A percentile compares a stretch with the other conserved stretches of the same genome.
Conservation (phyloP, 2,113 vertebrate species). For the Hyaena hyaena region DNA sequence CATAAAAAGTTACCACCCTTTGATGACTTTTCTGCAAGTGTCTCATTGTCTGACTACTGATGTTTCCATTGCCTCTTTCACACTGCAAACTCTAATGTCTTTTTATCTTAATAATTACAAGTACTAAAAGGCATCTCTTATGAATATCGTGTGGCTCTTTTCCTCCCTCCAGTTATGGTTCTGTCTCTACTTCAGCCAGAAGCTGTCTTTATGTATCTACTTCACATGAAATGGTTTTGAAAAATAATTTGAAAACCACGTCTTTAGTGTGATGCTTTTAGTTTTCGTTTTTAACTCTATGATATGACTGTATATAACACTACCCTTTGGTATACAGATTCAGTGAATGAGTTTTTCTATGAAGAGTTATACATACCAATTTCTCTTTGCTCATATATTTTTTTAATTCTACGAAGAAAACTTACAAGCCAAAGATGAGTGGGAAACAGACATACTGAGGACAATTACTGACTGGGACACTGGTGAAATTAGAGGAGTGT, state of each 20-base stretch:
- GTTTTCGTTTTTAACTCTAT: conserved; percentile 31
- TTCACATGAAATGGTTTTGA: background rate
- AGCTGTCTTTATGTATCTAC: background rate
- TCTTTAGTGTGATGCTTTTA: background rate
- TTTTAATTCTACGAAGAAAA: background rate
- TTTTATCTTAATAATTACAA: conserved; percentile 23
- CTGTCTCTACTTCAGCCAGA: background rate
- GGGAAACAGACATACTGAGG: background rate
- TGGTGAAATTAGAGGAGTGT: background rate
- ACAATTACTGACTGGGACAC: background rate
- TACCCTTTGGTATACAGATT: background rate
- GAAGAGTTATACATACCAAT: background rate
- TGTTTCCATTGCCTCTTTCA: background rate
- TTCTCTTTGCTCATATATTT: background rate
- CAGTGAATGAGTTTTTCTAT: background rate
- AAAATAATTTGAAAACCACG: conserved; percentile 1
- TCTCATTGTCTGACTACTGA: background rate
- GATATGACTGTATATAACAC: background rate
- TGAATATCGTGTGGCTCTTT: background rate
- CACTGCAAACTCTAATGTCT: background rate
- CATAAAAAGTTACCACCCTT: background rate
- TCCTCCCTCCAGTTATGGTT: background rate
- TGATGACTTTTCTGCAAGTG: background rate
- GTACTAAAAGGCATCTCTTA: background rate
- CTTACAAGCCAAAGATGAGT: background rate